Percentiles rank a stretch among this genome's conserved stretches.
Conservation (phyloP, 2,888 invertebrate species). For the Gasteruption jaculator region DNA sequence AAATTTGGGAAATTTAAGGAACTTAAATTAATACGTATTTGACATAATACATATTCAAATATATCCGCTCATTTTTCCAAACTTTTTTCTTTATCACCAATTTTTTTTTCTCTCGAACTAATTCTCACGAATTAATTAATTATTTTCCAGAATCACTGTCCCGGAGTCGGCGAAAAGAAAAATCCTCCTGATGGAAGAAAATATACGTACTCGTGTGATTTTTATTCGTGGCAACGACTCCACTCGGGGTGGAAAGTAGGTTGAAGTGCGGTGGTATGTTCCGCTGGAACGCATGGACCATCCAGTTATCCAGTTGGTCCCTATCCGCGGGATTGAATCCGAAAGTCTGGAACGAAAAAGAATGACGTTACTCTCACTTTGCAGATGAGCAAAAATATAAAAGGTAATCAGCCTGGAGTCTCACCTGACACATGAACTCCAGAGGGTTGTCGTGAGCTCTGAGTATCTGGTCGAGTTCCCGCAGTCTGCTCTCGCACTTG, state of each 20-base stretch:
- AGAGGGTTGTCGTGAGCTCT: slow-evolving; percentile 75
- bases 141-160: no score
- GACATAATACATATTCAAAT: no score
- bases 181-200: no score
- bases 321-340: slow-evolving; percentile 74
- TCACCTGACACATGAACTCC: slow-evolving; percentile 84
- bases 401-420: neutral
- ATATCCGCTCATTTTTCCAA: no score
- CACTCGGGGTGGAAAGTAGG: slow-evolving; percentile 55
- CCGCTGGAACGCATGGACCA: slow-evolving; percentile 76
- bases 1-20: no score
- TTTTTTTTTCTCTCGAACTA: slow-evolving; percentile 1
- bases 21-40: no score
- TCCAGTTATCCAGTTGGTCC: slow-evolving; percentile 76
- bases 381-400: neutral
- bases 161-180: no score
- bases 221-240: slow-evolving; percentile 32
- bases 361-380: neutral
- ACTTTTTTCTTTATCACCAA: neutral
- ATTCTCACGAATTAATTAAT: slow-evolving; percentile 22
- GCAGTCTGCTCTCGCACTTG: slow-evolving; percentile 80
- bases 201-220: slow-evolving; percentile 37
- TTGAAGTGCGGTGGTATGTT: slow-evolving; percentile 85
- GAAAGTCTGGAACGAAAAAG: slow-evolving; percentile 59
- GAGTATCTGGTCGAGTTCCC: slow-evolving; percentile 78